phyloP scores from a whole-genome alignment of 2,113 vertebrate species.

The Oenanthe oenanthe region DNA sequence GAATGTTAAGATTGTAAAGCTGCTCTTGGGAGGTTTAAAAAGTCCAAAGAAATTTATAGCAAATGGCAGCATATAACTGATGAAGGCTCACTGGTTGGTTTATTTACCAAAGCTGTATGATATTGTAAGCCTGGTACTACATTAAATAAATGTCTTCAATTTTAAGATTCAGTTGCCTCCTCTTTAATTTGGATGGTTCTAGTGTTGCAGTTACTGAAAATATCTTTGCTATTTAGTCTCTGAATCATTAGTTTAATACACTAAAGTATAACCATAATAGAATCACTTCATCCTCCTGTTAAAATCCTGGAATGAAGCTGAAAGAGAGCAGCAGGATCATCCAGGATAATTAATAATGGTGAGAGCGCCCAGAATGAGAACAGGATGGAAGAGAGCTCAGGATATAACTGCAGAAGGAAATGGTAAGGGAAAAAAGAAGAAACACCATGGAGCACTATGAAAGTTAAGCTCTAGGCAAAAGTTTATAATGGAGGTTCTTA shows the following conservation, averaged over 20 bases:
- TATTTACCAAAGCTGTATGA: neutral
- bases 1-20: neutral
- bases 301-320: neutral
- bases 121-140: neutral
- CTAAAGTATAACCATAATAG: neutral
- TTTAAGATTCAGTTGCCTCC: neutral
- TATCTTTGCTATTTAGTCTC: neutral
- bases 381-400: neutral
- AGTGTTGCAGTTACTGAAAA: neutral
- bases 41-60: neutral
- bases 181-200: neutral
- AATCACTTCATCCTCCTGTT: neutral
- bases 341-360: neutral
- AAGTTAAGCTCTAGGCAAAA: neutral
- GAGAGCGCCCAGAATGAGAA: neutral
- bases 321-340: neutral
- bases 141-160: neutral
- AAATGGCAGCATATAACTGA: neutral
- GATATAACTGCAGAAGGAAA: neutral
- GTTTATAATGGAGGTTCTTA: neutral
- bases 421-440: neutral
- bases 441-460: neutral
- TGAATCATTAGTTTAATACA: constrained; percentile 12
- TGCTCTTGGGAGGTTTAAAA: neutral
- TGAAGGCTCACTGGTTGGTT: neutral